Evolutionary conservation across 2,888 invertebrate species (phyloP), one percentile per base, ranked within the genome.

Genomic region (Unio delphinus): DNA sequence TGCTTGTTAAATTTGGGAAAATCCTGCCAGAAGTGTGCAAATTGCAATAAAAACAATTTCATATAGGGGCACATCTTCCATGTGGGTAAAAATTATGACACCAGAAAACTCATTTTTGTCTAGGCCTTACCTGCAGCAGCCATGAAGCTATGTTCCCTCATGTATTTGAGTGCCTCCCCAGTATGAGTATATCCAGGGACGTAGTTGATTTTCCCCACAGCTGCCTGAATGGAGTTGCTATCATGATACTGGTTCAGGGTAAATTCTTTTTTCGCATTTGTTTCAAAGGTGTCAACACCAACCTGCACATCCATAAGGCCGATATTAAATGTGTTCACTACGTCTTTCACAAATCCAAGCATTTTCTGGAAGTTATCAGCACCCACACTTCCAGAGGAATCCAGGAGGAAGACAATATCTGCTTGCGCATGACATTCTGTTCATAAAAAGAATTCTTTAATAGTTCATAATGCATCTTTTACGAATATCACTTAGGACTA

Each of bases 401-500:
- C 85, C 68, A 85, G 72, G 18, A 84, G 75, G 75, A 85, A 84
- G 23, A 84, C 81, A 60, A 85, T 82, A 61, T 85, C 85, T n/a
- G 85, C 85, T 70, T 80, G 74, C 17, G 80, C 82, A 1, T 79
- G 80, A 71, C 83, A 85, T 28, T 68, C 80, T 73, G 74, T 54
- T 55, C 74, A 15, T 11, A 45, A 11, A 45, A 45, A 45, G 45
- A 11, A 45, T 45, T 45, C 45, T 15, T 11, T 45, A 45, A 3
- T 15, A 45, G 45, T 45, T 15, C 11, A 11, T 3, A 11, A 15
- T 45, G 45, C 8, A 23, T 45, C 11, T 45, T 45, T 45, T 45
- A 4, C 15, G 45, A 45, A 45, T 11, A 45, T 45, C 45, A 15
- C 23, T 23, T 23, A 45, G 8, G 15, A 45, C 11, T 45, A 45